Evolutionary conservation across 37 sponge, comb jelly and placozoan genomes (phyloP), one percentile per base, ranked within the genome.

Genomic region (Crambe crambe): DNA sequence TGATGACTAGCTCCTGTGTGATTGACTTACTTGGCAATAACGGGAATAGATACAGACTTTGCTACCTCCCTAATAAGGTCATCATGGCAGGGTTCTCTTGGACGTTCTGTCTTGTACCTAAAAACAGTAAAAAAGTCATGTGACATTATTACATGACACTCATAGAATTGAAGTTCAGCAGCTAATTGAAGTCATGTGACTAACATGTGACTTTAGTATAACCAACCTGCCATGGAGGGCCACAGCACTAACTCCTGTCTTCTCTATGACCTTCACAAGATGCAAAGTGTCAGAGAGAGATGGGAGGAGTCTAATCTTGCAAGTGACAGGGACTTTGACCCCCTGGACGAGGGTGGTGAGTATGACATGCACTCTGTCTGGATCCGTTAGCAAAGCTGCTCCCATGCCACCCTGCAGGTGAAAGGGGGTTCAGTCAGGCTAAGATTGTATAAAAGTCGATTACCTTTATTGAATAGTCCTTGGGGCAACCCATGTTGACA

Each of bases 401-500:
- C 99, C 99, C 99, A 98, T 98, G 4, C 97, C 97, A 38, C 97
- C 97, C 90, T 92, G 60, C n/a, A 3, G 70, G 26, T 30, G 35
- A 9, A 65, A 22, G 17, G 61, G 27, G 61, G 5, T 5, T 5
- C 6, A 22, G 61, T 47, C 26, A 60, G 61, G 61, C 6, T 25
- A 22, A 60, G 61, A n/a, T n/a, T 21, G 25, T 26, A 26, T 26
- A 3, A 70, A 22, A 9, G 23, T 1, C 2, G 23, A 77, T 56
- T 20, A 87, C 95, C 75, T 98, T 95, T 17, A 94, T 70, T 22
- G 99, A 98, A 81, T 89, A 98, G 37, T 91, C 92, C 83, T 98
- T 98, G 37, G 99, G 99, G 74, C 99, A 98, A 38, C 99, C 99
- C 99, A 98, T 98, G 89, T 98, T 98, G 32, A 98, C 86, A 68